Base-by-base conservation (phyloP, 1,140 invertebrate species). In the Tetranychus urticae region DNA sequence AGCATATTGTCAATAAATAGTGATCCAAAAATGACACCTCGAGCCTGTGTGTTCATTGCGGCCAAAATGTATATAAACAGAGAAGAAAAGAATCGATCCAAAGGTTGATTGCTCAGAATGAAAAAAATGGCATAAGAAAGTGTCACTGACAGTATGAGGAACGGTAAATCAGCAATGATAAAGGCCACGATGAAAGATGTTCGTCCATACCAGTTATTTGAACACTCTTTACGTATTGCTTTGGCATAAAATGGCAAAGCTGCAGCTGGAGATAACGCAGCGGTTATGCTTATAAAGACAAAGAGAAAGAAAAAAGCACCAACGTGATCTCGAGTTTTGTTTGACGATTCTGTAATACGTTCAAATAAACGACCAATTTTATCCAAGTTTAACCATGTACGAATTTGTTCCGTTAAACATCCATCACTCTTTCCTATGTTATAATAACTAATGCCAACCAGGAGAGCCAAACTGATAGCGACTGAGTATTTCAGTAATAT, bases 141-240 rank as follows among this genome's bases (percentile, higher is more conserved):
- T 14, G 42, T 10, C 31, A 36, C 13, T 2, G 14, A 14, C 0
- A 59, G 12, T 2, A 62, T 1, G 2, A n/a, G 10, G 0, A 62
- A 42, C n/a, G 61, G 61, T 58, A 62, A n/a, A 4, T 62, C 61
- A 7, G 61, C 31, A 3, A 62, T n/a, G 14, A 33, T 45, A 13
- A 37, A 42, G 8, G 33, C 54, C 8, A 59, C 14, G 34, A 59
- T 58, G 23, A 58, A 61, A 23, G 12, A 13, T 33, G 13, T 35
- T 7, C 8, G 8, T 0, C 10, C 12, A 56, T 61, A 61, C 60
- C 60, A 61, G 89, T 50, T 91, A 71, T 97, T 97, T 54, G 94
- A 75, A 78, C 94, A 88, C 74, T 97, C 91, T 70, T 88, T 77
- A 46, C 88, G 5, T 8, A 52, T n/a, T n/a, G 8, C 23, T 52